phyloP scores from a whole-genome alignment of 2,888 invertebrate species.

The Rhagophthalmus giganteus region DNA sequence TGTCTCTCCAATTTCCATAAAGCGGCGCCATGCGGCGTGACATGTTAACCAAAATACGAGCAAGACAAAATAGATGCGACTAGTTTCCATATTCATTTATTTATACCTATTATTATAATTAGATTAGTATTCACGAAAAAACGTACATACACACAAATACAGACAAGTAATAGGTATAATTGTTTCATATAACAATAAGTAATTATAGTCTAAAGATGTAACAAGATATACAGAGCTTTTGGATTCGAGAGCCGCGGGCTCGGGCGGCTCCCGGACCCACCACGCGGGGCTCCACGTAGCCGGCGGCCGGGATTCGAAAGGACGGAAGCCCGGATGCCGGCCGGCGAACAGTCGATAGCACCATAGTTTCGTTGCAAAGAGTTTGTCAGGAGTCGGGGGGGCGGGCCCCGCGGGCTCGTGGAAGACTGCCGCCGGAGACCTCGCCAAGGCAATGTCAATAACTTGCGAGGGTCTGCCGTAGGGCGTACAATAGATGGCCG shows the following conservation, averaged over 20 bases:
- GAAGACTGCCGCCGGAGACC: slow-evolving; percentile 56
- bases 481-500: slow-evolving; percentile 28
- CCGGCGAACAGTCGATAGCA: slow-evolving; percentile 54
- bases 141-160: slow-evolving; percentile 56
- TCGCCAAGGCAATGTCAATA: slow-evolving; percentile 47
- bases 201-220: slow-evolving; percentile 51
- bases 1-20: slow-evolving; percentile 42
- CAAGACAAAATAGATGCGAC: slow-evolving; percentile 21
- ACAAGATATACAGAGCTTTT: slow-evolving; percentile 51
- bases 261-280: slow-evolving; percentile 45
- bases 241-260: slow-evolving; percentile 49
- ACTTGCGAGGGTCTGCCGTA: slow-evolving; percentile 32
- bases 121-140: slow-evolving; percentile 51
- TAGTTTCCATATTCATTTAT: slow-evolving; percentile 40
- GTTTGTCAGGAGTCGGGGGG: slow-evolving; percentile 42
- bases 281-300: slow-evolving; percentile 43
- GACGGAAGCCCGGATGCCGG: slow-evolving; percentile 34
- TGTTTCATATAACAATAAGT: slow-evolving; percentile 45
- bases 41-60: slow-evolving; percentile 25
- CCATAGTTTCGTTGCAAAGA: slow-evolving; percentile 57
- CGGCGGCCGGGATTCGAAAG: slow-evolving; percentile 27
- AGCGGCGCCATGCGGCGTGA: slow-evolving; percentile 31
- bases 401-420: slow-evolving; percentile 53
- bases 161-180: slow-evolving; percentile 46
- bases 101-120: slow-evolving; percentile 40